Evolutionary conservation across 2,797 vertebrate genomes (phyloP).

Genomic region (Fratercula arctica): DNA sequence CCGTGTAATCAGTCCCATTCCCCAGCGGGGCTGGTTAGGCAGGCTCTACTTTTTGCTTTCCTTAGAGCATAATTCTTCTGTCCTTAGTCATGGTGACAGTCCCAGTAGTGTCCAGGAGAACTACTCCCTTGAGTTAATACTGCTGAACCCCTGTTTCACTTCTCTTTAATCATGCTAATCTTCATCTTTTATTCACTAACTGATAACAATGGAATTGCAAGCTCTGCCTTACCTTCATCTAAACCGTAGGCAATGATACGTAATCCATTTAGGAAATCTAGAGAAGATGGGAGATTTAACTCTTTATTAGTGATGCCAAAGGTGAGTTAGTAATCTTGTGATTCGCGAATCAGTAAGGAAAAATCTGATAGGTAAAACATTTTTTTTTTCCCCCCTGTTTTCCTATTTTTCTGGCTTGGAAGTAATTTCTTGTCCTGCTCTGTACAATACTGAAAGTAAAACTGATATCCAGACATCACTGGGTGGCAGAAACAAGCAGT

Average conservation of each 20-base stretch:
- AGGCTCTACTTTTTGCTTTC: slow-evolving; percentile 23
- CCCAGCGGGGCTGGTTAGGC: not conserved
- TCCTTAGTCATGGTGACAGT: slow-evolving; percentile 23
- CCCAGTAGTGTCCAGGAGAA: slow-evolving; percentile 37
- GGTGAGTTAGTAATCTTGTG: not conserved
- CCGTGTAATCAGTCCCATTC: not conserved
- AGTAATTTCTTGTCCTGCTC: not conserved
- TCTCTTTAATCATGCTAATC: slow-evolving; percentile 58
- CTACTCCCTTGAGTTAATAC: slow-evolving; percentile 33
- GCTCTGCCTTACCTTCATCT: slow-evolving; percentile 18
- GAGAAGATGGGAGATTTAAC: not conserved
- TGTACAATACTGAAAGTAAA: not conserved
- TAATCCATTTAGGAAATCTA: slow-evolving; percentile 9
- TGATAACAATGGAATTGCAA: slow-evolving; percentile 21
- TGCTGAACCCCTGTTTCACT: slow-evolving; percentile 18
- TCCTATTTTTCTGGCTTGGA: not conserved
- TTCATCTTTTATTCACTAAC: slow-evolving; percentile 63
- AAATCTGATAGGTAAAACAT: not conserved
- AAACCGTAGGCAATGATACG: not conserved
- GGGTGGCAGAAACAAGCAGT: slow-evolving; percentile 32
- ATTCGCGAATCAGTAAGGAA: not conserved
- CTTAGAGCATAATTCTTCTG: slow-evolving; percentile 32
- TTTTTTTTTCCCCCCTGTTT: not conserved
- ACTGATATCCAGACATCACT: not conserved
- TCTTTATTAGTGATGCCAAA: not conserved